Percentiles rank a stretch among this genome's conserved stretches.
Evolutionary conservation across 2,113 vertebrate species (phyloP).

Genomic region (Ardeotis arabs): DNA sequence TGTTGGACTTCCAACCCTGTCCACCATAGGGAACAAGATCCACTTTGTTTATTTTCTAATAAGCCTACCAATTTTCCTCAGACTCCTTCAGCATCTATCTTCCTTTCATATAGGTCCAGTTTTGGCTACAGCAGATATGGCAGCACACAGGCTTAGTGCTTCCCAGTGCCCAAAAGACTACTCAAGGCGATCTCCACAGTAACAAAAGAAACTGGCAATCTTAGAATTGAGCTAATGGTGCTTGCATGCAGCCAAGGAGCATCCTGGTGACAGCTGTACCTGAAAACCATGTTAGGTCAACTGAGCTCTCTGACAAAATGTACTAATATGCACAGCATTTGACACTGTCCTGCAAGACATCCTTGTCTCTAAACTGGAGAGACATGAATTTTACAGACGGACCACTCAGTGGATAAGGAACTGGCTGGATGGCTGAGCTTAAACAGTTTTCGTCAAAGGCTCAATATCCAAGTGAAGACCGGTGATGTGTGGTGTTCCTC

Average conservation of each 20-base stretch:
- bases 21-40: not conserved
- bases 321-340: no score
- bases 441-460: no score
- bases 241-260: not conserved
- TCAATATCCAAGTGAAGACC: no score
- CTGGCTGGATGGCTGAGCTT: no score
- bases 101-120: not conserved
- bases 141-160: not conserved
- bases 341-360: no score
- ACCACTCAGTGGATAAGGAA: no score
- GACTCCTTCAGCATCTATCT: not conserved
- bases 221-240: not conserved
- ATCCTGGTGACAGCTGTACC: not conserved
- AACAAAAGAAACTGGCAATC: not conserved
- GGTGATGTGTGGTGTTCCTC: no score
- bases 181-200: not conserved
- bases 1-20: not conserved
- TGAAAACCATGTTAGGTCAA: not conserved
- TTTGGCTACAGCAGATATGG: not conserved
- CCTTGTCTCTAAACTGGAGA: no score
- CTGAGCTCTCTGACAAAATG: not conserved
- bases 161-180: not conserved
- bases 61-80: not conserved
- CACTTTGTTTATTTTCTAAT: not conserved
- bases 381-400: no score